These are phyloP conservation scores for Panzeria rudis DNA, from an alignment of 2,888 invertebrate genomes.

Conservation along the genomic window DNA sequence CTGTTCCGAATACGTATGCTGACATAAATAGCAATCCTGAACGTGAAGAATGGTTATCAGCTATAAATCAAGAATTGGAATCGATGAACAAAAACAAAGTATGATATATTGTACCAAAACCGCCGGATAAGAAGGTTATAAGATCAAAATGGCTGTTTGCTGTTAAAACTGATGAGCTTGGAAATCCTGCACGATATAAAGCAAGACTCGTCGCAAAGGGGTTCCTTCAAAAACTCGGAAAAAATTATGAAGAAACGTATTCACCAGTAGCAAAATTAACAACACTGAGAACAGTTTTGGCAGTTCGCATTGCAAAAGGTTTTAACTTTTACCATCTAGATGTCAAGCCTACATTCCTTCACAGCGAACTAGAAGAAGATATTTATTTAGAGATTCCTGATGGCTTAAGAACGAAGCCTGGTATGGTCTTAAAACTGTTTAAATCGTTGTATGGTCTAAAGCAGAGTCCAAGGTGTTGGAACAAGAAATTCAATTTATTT, in stretches of 20 bases:
- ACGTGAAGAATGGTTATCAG: background rate
- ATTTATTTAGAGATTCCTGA: slow-evolving; percentile 10
- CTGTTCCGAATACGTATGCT: slow-evolving; percentile 10
- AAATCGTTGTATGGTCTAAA: slow-evolving; percentile 8
- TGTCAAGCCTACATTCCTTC: background rate
- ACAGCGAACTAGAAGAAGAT: slow-evolving; percentile 1
- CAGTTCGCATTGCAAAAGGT: slow-evolving; percentile 5
- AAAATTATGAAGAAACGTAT: slow-evolving; percentile 23
- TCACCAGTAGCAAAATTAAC: slow-evolving; percentile 20
- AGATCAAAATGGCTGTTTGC: slow-evolving; percentile 10
- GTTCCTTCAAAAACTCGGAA: slow-evolving; percentile 33
- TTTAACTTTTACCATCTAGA: background rate
- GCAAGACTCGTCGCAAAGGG: slow-evolving; percentile 18
- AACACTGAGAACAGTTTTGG: slow-evolving; percentile 22
- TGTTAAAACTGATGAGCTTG: slow-evolving; percentile 8
- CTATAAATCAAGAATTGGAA: slow-evolving; percentile 12
- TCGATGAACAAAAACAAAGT: slow-evolving; percentile 18
- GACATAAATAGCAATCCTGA: slow-evolving; percentile 5
- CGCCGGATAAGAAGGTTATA: background rate
- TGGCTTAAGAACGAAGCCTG: background rate
- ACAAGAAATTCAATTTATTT: background rate
- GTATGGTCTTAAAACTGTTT: slow-evolving; percentile 7
- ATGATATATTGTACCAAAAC: background rate
- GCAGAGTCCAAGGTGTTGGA: slow-evolving; percentile 19
- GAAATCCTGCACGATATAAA: slow-evolving; percentile 19